These are phyloP conservation scores for Biston stratarius DNA, from an alignment of 2,888 invertebrate species.

Conservation along the genomic window DNA sequence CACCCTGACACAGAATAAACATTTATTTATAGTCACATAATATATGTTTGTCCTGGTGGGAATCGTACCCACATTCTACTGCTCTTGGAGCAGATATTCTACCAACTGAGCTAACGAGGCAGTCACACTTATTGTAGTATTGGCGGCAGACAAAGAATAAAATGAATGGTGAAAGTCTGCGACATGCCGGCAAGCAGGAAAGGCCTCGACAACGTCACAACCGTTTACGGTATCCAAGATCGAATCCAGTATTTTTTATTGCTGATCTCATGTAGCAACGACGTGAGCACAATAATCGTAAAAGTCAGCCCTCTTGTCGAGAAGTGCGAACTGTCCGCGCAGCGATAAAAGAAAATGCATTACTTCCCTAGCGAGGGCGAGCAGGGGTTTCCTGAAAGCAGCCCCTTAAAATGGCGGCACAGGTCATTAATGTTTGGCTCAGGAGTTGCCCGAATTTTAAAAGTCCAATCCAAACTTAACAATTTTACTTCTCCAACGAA, in stretches of 20 bases:
- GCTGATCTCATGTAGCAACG: constrained; percentile 71
- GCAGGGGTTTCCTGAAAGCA: constrained; percentile 73
- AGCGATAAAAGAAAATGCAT: constrained; percentile 85
- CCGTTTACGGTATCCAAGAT: constrained; percentile 61
- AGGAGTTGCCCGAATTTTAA: constrained; percentile 73
- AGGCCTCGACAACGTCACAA: constrained; percentile 41
- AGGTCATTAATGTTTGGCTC: constrained; percentile 76
- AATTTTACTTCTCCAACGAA: constrained; percentile 48
- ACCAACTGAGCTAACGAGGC: too few species aligned
- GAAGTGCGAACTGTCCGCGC: constrained; percentile 79
- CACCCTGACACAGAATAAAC: too few species aligned
- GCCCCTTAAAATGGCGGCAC: constrained; percentile 78
- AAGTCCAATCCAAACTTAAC: constrained; percentile 74
- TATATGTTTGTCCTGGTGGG: too few species aligned
- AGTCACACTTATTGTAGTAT: not conserved
- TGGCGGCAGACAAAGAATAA: constrained; percentile 2
- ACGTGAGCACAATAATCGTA: constrained; percentile 82
- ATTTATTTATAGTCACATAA: too few species aligned
- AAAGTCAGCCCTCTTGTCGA: constrained; percentile 78
- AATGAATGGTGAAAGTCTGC: constrained; percentile 36
- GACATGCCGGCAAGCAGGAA: constrained; percentile 37
- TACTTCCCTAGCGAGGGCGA: constrained; percentile 76
- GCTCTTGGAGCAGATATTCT: too few species aligned
- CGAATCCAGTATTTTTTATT: constrained; percentile 68
- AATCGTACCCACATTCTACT: too few species aligned